Evolutionary conservation across 1,140 invertebrate genomes (phyloP).

Genomic region (Antheraea mylitta): DNA sequence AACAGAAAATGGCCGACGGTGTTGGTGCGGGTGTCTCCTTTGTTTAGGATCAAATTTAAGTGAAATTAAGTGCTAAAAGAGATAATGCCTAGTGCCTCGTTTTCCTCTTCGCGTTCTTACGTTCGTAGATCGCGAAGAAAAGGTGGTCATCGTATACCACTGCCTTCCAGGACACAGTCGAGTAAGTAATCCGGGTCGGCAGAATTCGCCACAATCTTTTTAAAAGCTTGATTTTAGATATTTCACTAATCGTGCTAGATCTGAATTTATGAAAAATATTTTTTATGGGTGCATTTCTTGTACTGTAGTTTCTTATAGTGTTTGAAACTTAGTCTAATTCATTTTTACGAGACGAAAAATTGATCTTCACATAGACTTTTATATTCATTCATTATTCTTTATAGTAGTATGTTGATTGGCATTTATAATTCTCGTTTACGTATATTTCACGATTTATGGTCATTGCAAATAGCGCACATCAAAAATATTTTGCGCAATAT

Average conservation of each 20-base stretch:
- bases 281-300: background rate
- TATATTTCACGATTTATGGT: conserved; percentile 35
- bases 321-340: background rate
- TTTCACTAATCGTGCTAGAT: conserved; percentile 27
- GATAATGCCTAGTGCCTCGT: conserved; percentile 94
- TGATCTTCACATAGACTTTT: conserved; percentile 29
- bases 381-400: conserved; percentile 49
- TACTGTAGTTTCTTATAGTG: background rate
- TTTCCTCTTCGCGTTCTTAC: conserved; percentile 92
- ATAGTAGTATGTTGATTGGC: conserved; percentile 38
- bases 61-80: conserved; percentile 74
- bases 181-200: conserved; percentile 75
- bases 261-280: background rate
- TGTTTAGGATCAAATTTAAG: conserved; percentile 81
- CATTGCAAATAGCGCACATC: conserved; percentile 64
- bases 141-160: conserved; percentile 89
- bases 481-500: conserved; percentile 75
- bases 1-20: conserved; percentile 84
- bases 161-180: conserved; percentile 88
- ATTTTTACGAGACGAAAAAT: conserved; percentile 19
- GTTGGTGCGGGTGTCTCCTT: conserved; percentile 82
- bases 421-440: conserved; percentile 43
- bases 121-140: conserved; percentile 91
- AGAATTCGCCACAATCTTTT: conserved; percentile 60
- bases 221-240: conserved; percentile 58